Conservation (phyloP, 1,140 invertebrate genomes). For the Drosophila hydei region DNA sequence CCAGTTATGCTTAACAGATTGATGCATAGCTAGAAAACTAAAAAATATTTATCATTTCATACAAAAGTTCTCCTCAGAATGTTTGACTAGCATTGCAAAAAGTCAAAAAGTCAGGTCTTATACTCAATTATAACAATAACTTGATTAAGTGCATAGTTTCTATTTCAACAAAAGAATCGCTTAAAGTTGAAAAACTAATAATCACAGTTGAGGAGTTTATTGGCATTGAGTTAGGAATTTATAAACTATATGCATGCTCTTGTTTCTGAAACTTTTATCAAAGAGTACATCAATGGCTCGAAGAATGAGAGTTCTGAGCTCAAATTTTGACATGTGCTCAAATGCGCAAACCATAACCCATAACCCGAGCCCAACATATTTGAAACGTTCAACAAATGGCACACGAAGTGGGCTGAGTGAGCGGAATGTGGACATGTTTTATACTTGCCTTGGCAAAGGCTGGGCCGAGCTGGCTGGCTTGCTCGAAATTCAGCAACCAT, state of each 20-base stretch:
- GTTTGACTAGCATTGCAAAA: neutral
- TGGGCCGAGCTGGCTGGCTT: neutral
- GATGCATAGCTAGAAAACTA: too few relatives aligned
- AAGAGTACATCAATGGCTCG: neutral
- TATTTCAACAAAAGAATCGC: neutral
- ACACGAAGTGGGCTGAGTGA: slow-evolving; percentile 2
- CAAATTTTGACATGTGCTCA: slow-evolving; percentile 15
- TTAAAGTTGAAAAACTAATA: slow-evolving; percentile 4
- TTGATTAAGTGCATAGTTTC: neutral
- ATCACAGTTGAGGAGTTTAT: neutral
- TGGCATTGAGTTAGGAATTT: slow-evolving; percentile 5
- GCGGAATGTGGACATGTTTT: slow-evolving; percentile 15
- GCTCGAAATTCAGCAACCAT: slow-evolving; percentile 45
- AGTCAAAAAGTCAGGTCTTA: neutral
- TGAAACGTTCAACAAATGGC: slow-evolving; percentile 14
- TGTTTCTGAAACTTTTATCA: slow-evolving; percentile 15
- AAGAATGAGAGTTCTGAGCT: slow-evolving; percentile 10
- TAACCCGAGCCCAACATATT: neutral
- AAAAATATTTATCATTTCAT: too few relatives aligned
- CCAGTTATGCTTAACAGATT: too few relatives aligned
- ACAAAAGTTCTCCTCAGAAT: neutral
- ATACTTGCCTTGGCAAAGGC: neutral
- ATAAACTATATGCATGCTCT: slow-evolving; percentile 12
- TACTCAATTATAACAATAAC: neutral
- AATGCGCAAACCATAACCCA: neutral